Conservation (phyloP, 2,797 vertebrate genomes). For the Muscicapa striata region DNA sequence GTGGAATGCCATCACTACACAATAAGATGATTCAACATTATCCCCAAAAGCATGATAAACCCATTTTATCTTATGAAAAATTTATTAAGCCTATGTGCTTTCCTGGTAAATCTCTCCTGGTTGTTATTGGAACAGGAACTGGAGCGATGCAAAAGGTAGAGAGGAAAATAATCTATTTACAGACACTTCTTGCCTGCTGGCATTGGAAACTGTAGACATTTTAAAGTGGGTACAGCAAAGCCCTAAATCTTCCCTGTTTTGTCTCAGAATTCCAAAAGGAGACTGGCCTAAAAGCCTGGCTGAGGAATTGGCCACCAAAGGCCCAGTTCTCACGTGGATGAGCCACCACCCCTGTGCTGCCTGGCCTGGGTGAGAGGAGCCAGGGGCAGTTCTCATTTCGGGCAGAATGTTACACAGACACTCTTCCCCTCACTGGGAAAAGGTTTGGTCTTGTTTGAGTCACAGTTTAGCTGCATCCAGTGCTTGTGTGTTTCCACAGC, state of each 20-base stretch:
- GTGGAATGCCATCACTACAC: not conserved
- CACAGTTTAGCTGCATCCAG: not conserved
- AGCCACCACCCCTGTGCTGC: not conserved
- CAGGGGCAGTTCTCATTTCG: not conserved
- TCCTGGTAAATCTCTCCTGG: slow-evolving; percentile 10
- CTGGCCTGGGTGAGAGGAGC: not conserved
- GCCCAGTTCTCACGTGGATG: not conserved
- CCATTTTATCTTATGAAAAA: not conserved
- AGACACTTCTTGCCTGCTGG: not conserved
- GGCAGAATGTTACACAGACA: not conserved
- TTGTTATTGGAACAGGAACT: slow-evolving; percentile 19
- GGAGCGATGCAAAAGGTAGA: not conserved
- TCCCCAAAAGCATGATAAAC: not conserved
- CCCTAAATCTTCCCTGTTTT: not conserved
- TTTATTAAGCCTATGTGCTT: not conserved
- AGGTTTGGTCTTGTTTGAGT: not conserved
- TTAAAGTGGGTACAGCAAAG: not conserved
- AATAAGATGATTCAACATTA: not conserved
- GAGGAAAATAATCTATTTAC: not conserved
- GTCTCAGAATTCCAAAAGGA: not conserved
- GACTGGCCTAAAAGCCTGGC: not conserved
- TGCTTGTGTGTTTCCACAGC: not conserved
- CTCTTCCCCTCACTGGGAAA: not conserved
- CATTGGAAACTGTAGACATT: not conserved
- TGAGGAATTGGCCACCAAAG: not conserved